Base-by-base conservation (phyloP, 2,888 invertebrate genomes). In the Apodemia mormo region DNA sequence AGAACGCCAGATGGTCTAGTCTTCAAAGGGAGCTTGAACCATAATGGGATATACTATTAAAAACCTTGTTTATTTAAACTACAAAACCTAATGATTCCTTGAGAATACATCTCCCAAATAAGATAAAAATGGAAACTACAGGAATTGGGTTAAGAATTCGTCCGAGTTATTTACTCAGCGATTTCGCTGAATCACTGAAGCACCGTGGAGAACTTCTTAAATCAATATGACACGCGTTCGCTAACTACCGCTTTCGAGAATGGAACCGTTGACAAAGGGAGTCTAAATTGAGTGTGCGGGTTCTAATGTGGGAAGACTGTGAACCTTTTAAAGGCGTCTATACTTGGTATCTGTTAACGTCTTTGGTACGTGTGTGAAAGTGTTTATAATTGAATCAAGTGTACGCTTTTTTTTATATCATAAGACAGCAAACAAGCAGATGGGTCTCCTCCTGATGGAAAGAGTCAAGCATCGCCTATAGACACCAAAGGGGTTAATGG, bases 191-290 rank as follows among this genome's bases (percentile, higher is more conserved):
- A 68, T 70, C 74, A 69, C 71, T 68, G 71, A 70, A 68, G 68
- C 70, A 65, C 67, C 56, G 64, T 65, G 67, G 67, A 40, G 56
- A 49, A 70, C 67, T 61, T 65, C 70, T 68, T 73, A 73, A 73
- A 72, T 70, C 73, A 73, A 72, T 72, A 75, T 72, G 73, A 71
- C 73, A 73, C 72, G 67, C 61, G 71, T 70, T 67, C 75, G 73
- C 75, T 75, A 73, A 75, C 75, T 73, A 68, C 73, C 68, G 71
- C 71, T 72, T 72, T 74, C 70, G 70, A 72, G 75, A 71, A 66
- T 68, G 68, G 61, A 71, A 66, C 22, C 40, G 49, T 70, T 61
- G 30, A 14, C 43, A 45, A 40, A 52, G 66, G 64, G 67, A 45
- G 67, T 64, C 67, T 65, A 67, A 67, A 49, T 45, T 49, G 45